A percentile compares a stretch with the other conserved stretches of the same genome.
Evolutionary conservation across 1,140 invertebrate species (phyloP).

Genomic region (Halictus rubicundus): DNA sequence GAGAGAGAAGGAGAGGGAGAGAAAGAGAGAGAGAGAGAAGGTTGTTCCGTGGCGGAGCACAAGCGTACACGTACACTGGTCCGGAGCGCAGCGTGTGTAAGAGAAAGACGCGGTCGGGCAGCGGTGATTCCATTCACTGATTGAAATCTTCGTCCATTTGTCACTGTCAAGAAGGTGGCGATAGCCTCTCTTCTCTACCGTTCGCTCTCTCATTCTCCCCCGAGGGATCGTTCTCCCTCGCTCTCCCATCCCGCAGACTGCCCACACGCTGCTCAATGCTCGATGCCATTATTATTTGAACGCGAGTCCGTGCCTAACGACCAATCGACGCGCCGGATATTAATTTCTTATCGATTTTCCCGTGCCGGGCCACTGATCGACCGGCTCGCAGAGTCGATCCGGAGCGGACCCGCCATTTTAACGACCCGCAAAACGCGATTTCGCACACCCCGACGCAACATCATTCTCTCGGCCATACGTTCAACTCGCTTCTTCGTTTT

Average conservation of each 20-base stretch:
- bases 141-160: conserved; percentile 84
- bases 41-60: conserved; percentile 17
- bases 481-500: no score
- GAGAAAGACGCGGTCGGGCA: conserved; percentile 66
- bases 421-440: conserved; percentile 59
- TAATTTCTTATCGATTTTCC: conserved; percentile 78
- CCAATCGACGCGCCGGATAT: conserved; percentile 77
- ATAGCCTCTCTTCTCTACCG: conserved; percentile 74
- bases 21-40: conserved; percentile 35
- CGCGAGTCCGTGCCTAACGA: conserved; percentile 71
- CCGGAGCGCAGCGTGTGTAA: conserved; percentile 44
- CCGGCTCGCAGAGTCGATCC: conserved; percentile 14
- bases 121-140: conserved; percentile 82
- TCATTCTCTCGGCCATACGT: no score
- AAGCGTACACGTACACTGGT: not conserved
- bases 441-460: conserved; percentile 9
- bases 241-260: conserved; percentile 18
- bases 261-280: conserved; percentile 48
- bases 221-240: not conserved
- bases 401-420: conserved; percentile 29
- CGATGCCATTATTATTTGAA: conserved; percentile 78
- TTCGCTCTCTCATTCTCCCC: conserved; percentile 31
- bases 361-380: conserved; percentile 4
- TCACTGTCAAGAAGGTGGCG: conserved; percentile 84
- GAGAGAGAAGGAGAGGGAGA: no score